phyloP scores from a whole-genome alignment of 2,888 invertebrate species.

The Torymus texanus region DNA sequence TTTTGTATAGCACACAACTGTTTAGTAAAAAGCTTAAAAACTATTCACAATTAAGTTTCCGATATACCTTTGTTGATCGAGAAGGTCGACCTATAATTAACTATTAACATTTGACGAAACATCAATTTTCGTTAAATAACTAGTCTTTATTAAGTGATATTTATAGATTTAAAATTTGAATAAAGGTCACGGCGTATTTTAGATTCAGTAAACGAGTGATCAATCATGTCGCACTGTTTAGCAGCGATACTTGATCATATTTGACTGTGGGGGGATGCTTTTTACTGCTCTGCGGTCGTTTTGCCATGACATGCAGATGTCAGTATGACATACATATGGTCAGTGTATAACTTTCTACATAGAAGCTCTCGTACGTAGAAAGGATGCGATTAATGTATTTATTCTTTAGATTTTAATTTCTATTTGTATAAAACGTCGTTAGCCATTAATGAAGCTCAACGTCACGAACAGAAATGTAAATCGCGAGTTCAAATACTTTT shows the following conservation, averaged over 20 bases:
- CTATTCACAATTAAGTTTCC: too few species aligned
- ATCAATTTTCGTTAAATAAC: too few species aligned
- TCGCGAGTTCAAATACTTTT: too few species aligned
- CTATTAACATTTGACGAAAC: too few species aligned
- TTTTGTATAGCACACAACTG: too few species aligned
- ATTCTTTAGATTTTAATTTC: conserved; percentile 68
- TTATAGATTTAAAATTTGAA: conserved; percentile 6
- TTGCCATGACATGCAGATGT: too few species aligned
- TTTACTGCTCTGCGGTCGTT: too few species aligned
- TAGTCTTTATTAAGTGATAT: not conserved
- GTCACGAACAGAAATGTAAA: not conserved
- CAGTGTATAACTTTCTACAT: too few species aligned
- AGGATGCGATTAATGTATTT: conserved; percentile 57
- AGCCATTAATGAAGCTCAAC: conserved; percentile 31
- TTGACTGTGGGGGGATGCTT: conserved; percentile 60
- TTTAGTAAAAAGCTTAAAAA: too few species aligned
- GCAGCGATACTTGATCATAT: conserved; percentile 69
- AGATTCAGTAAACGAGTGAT: conserved; percentile 59
- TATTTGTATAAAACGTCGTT: conserved; percentile 65
- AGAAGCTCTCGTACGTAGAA: conserved; percentile 8
- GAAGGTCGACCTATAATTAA: too few species aligned
- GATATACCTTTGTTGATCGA: too few species aligned
- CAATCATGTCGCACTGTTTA: conserved; percentile 67
- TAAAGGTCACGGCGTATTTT: not conserved
- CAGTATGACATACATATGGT: too few species aligned